Evolutionary conservation across 2,113 vertebrate species (phyloP).

Genomic region (Albula glossodonta): DNA sequence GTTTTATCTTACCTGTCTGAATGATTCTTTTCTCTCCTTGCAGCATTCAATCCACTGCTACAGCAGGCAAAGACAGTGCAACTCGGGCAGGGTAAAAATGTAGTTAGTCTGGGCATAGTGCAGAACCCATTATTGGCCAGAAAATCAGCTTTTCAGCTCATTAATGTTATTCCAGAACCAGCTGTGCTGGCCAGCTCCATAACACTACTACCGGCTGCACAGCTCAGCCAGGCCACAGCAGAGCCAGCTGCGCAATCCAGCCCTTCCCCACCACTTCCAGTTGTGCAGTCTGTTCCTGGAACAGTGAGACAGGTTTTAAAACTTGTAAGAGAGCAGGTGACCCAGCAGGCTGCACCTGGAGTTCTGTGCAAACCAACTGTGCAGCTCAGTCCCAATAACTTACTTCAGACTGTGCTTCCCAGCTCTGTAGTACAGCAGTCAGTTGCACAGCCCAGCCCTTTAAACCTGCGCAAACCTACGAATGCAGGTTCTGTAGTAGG

Average conservation of each 20-base stretch:
- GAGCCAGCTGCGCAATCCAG: no score
- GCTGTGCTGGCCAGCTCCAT: conserved; percentile 34
- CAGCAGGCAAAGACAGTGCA: background rate
- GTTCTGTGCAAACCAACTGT: background rate
- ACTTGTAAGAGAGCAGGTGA: no score
- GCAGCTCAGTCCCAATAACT: background rate
- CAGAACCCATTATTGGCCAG: conserved; percentile 49
- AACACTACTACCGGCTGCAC: background rate
- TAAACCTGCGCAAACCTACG: no score
- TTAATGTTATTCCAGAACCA: conserved; percentile 17
- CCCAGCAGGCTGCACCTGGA: no score
- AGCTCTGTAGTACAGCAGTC: background rate
- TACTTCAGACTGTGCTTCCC: background rate
- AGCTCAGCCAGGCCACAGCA: no score
- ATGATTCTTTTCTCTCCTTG: conserved; percentile 1
- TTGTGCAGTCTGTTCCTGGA: no score
- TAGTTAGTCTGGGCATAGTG: conserved; percentile 56
- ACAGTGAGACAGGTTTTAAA: no score
- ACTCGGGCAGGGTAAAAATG: background rate
- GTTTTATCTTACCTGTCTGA: background rate
- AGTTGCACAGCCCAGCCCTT: no score
- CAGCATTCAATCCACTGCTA: conserved; percentile 35
- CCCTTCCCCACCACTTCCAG: no score
- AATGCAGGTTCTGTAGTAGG: no score
- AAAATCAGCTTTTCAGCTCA: background rate